Conservation (phyloP, 2,113 vertebrate genomes). For the Zosterops japonicus region DNA sequence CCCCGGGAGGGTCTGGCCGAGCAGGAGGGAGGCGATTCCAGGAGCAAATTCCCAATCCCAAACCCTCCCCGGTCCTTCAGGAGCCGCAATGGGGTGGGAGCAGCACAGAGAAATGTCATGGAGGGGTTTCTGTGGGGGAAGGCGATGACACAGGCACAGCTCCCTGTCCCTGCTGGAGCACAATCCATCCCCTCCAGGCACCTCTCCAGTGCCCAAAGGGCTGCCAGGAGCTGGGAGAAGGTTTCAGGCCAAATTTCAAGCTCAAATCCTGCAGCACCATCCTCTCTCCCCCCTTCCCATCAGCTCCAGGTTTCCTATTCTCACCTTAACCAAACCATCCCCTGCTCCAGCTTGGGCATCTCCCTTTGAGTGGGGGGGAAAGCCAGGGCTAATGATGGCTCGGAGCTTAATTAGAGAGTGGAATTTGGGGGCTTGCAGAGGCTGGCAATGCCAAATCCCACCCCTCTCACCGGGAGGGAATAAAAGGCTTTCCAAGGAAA, state of each 20-base stretch:
- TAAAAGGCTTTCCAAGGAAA: background rate
- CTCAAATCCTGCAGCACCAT: fast-evolving
- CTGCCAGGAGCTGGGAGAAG: background rate
- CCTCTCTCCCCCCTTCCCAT: background rate
- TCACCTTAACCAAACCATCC: fast-evolving
- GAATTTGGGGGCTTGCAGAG: background rate
- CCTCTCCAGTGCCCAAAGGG: background rate
- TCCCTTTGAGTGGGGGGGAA: fast-evolving
- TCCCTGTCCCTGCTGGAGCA: background rate
- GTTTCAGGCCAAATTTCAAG: background rate
- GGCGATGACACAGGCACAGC: background rate
- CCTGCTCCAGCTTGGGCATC: fast-evolving
- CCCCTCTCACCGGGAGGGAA: background rate
- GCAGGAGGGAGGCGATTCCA: fast-evolving
- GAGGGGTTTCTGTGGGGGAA: background rate
- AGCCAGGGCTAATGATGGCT: background rate
- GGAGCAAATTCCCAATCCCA: background rate
- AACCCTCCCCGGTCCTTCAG: fast-evolving
- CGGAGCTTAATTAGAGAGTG: background rate
- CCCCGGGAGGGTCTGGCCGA: fast-evolving
- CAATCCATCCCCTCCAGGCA: background rate
- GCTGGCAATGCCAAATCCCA: background rate
- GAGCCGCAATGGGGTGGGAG: background rate
- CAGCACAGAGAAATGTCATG: fast-evolving
- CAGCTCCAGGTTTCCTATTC: background rate